Evolutionary conservation across 2,888 invertebrate genomes (phyloP).

Genomic region (Gerris lacustris): DNA sequence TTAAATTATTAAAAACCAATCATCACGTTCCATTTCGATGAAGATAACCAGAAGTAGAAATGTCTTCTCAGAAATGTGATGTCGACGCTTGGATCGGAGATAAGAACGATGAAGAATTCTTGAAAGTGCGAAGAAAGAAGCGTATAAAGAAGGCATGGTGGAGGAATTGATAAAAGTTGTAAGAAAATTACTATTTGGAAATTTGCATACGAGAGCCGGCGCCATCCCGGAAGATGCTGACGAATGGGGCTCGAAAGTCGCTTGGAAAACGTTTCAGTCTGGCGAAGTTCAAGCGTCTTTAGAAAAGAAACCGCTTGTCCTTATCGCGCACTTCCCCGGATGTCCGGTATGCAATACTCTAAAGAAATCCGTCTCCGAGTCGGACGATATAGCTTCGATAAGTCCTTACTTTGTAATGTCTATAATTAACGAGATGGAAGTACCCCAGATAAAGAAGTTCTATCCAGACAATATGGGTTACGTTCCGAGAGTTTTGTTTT

Average conservation of each 20-base stretch:
- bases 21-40: no score
- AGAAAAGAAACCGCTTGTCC: not conserved
- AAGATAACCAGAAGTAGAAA: no score
- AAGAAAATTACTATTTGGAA: no score
- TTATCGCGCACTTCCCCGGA: not conserved
- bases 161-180: no score
- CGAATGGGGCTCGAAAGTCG: not conserved
- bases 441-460: not conserved
- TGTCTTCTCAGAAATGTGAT: no score
- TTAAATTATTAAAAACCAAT: no score
- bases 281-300: not conserved
- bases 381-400: not conserved
- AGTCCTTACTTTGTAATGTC: not conserved
- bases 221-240: not conserved
- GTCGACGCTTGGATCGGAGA: no score
- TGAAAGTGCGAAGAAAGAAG: no score
- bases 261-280: not conserved
- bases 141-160: no score
- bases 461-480: not conserved
- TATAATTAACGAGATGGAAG: not conserved
- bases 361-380: not conserved
- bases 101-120: no score
- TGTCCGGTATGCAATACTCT: not conserved
- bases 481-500: not conserved
- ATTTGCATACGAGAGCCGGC: no score